Evolutionary conservation across 30 jellyfish, hydroid and myxozoan genomes (phyloP).

Genomic region (Hydractinia symbiolongicarpus): DNA sequence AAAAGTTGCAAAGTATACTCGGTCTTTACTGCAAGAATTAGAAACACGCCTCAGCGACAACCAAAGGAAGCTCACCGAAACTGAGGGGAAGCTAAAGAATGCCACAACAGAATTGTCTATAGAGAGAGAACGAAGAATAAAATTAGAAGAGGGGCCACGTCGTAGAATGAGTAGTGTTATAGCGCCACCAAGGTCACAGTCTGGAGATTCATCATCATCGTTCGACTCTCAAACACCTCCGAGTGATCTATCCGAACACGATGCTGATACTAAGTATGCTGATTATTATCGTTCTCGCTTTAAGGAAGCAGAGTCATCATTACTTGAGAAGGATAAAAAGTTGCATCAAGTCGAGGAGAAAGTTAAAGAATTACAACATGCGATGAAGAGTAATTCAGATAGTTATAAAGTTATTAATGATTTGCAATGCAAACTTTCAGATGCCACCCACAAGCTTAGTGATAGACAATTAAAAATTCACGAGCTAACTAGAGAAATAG

Average conservation of each 20-base stretch:
- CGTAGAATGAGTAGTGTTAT: constrained; percentile 65
- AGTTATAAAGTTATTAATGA: constrained; percentile 77
- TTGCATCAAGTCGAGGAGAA: constrained; percentile 61
- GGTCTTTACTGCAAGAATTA: constrained; percentile 89
- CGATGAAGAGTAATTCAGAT: constrained; percentile 59
- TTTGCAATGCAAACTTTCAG: constrained; percentile 78
- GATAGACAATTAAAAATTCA: constrained; percentile 95
- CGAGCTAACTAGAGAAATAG: constrained; percentile 89
- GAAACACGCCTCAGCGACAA: constrained; percentile 83
- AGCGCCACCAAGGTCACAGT: constrained; percentile 33
- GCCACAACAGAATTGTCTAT: constrained; percentile 61
- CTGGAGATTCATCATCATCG: constrained; percentile 16
- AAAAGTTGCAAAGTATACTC: constrained; percentile 95
- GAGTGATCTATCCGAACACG: constrained; percentile 42
- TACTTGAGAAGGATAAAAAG: constrained; percentile 79
- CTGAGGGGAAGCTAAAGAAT: constrained; percentile 60
- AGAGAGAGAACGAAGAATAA: constrained; percentile 70
- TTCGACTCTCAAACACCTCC: constrained; percentile 25
- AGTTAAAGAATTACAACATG: constrained; percentile 52
- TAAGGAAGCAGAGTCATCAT: constrained; percentile 88
- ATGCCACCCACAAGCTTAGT: constrained; percentile 95
- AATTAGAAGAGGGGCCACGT: constrained; percentile 55
- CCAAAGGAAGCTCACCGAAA: constrained; percentile 57
- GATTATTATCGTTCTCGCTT: constrained; percentile 79
- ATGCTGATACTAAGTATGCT: constrained; percentile 73